Percentiles rank a stretch among this genome's conserved stretches.
Conservation (phyloP, 2,113 vertebrate species). For the Pollachius pollachius region DNA sequence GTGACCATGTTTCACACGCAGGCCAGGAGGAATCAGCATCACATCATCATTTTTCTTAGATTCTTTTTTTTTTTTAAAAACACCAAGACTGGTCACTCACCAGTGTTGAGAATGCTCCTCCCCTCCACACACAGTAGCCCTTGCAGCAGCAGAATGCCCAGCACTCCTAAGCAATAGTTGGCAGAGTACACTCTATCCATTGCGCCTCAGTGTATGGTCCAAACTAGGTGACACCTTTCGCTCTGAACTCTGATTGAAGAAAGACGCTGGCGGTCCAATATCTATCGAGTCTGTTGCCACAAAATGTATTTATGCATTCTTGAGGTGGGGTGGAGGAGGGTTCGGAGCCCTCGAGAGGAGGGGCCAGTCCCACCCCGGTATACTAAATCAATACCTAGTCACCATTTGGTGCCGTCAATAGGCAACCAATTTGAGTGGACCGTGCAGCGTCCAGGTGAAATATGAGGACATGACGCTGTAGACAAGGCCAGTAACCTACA, state of each 20-base stretch:
- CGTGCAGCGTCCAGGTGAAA: constrained; percentile 48
- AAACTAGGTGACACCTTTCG: constrained; percentile 7
- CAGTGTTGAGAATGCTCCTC: constrained; percentile 55
- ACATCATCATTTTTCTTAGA: not conserved
- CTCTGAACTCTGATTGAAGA: constrained; percentile 24
- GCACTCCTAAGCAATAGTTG: constrained; percentile 57
- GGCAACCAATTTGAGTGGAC: constrained; percentile 31
- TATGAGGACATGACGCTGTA: constrained; percentile 44
- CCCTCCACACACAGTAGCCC: constrained; percentile 54
- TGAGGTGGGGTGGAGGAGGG: not conserved
- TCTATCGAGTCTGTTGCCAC: constrained; percentile 25
- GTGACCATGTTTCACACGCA: not conserved
- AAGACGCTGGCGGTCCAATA: constrained; percentile 30
- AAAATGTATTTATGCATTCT: constrained; percentile 65
- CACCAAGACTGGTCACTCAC: constrained; percentile 43
- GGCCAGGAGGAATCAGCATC: no score
- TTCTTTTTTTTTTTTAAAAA: not conserved
- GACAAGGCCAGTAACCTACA: constrained; percentile 51
- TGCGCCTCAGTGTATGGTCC: constrained; percentile 23
- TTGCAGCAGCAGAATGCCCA: constrained; percentile 62
- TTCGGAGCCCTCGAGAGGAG: constrained; percentile 32
- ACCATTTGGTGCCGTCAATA: constrained; percentile 47
- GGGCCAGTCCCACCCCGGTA: constrained; percentile 28
- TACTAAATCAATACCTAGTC: constrained; percentile 58
- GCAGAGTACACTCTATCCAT: constrained; percentile 61